Base-by-base conservation (phyloP, 2,113 vertebrate species). In the Chelonoidis abingdonii region DNA sequence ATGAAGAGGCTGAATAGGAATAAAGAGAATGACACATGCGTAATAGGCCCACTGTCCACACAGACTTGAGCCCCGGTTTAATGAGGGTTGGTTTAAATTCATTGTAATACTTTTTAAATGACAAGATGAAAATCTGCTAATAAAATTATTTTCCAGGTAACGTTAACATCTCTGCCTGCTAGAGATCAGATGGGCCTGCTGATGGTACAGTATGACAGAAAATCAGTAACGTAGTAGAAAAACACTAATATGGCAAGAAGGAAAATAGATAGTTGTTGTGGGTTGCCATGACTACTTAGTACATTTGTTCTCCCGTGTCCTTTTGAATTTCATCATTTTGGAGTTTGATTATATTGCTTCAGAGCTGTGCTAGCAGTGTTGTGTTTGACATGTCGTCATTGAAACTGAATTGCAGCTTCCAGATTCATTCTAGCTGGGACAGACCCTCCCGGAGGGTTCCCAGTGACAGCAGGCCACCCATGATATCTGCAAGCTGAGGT, bases 201-300 rank as follows among this genome's bases (percentile, higher is more conserved):
- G 80, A 44, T 72, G 13, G 4, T 57, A 22, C 57, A 41, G 54
- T 5, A 5, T 53, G 88, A 44, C 38, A 57, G 79, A 35, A 79
- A 85, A 56, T 16, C 54, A 75, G 93, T 56, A 65, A 85, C 8
- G 1, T 13, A 44, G 21, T 81, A 82, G 87, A 62, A 35, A 76
- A 88, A 44, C 84, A 2, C 16, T 22, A 49, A 82, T 65, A 31
- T 35, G 62, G 14, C 8, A 38, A 35, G 95, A 13, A 90, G 87
- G 93, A 19, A 90, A 53, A 62, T 12, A 79, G 93, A 76, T 80
- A 78, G 79, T 76, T 52, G 3, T 54, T 3, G 4, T 1, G 80
- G 86, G 95, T 97, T 97, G 89, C 97, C 75, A 89, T 95, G 93
- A 92, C 84, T 95, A 89, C 96, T 62, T 2, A 3, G 44, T 80